Conservation (phyloP, 2,113 vertebrate species). For the Tichodroma muraria region DNA sequence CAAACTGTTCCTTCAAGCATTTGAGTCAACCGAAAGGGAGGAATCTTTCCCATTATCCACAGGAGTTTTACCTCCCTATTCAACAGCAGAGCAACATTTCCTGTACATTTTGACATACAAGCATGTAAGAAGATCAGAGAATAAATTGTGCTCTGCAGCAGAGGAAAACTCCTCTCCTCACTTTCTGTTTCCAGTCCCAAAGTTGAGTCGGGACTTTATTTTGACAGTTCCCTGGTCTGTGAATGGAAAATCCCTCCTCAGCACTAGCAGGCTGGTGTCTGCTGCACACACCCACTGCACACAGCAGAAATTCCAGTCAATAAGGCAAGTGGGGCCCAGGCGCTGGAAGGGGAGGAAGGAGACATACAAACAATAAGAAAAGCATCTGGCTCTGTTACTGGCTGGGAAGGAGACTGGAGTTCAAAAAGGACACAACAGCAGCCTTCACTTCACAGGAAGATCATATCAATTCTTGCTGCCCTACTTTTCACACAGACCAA, state of each 20-base stretch:
- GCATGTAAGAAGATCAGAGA: not conserved
- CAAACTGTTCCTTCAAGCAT: conserved; percentile 44
- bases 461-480: conserved; percentile 23
- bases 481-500: conserved; percentile 33
- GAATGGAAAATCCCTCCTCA: conserved; percentile 67
- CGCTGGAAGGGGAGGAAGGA: conserved; percentile 61
- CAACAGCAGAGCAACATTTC: not conserved
- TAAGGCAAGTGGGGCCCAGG: conserved; percentile 65
- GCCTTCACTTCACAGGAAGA: conserved; percentile 42
- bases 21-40: not conserved
- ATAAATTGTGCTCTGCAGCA: not conserved
- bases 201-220: conserved; percentile 57
- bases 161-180: conserved; percentile 20
- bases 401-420: conserved; percentile 52
- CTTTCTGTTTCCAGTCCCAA: conserved; percentile 18
- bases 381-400: conserved; percentile 63
- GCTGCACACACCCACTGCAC: conserved; percentile 67
- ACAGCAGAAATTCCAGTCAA: conserved; percentile 67
- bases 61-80: not conserved
- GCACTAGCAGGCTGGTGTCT: conserved; percentile 55
- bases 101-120: not conserved
- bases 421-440: conserved; percentile 32
- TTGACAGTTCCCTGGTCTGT: conserved; percentile 57
- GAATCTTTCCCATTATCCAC: not conserved
- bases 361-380: conserved; percentile 68